Percentiles rank a stretch among this genome's conserved stretches.
Conservation (phyloP, 2,888 invertebrate species). For the Synanthedon tipuliformis region DNA sequence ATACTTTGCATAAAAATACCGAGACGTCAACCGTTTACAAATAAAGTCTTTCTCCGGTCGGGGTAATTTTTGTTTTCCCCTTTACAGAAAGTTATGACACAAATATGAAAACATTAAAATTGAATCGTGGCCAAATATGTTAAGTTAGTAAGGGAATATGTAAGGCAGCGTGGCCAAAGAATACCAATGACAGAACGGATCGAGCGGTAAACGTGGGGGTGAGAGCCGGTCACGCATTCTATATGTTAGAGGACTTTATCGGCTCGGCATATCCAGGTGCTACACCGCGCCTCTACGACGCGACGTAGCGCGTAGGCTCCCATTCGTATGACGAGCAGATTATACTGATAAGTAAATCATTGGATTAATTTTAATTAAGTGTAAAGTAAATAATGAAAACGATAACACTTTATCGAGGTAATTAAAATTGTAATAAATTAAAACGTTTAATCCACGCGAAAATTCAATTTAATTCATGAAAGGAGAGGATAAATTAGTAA, state of each 20-base stretch:
- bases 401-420: background rate
- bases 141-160: constrained; percentile 45
- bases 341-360: background rate
- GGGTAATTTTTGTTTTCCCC: constrained; percentile 57
- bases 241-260: background rate
- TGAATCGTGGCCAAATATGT: constrained; percentile 63
- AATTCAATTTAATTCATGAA: background rate
- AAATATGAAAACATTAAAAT: constrained; percentile 64
- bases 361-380: background rate
- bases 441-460: background rate
- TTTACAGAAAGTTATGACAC: constrained; percentile 58
- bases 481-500: no score
- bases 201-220: constrained; percentile 3
- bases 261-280: constrained; percentile 50
- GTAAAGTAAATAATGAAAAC: background rate
- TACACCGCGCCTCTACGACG: constrained; percentile 19
- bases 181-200: constrained; percentile 39
- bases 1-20: constrained; percentile 60
- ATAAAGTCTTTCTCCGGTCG: constrained; percentile 50
- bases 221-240: background rate
- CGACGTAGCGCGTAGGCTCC: background rate
- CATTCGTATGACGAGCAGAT: background rate
- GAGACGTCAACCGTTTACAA: constrained; percentile 63
- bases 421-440: background rate
- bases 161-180: constrained; percentile 36